These are phyloP conservation scores for Saxidomus purpurata DNA, from an alignment of 1,140 invertebrate genomes.

Conservation along the genomic window DNA sequence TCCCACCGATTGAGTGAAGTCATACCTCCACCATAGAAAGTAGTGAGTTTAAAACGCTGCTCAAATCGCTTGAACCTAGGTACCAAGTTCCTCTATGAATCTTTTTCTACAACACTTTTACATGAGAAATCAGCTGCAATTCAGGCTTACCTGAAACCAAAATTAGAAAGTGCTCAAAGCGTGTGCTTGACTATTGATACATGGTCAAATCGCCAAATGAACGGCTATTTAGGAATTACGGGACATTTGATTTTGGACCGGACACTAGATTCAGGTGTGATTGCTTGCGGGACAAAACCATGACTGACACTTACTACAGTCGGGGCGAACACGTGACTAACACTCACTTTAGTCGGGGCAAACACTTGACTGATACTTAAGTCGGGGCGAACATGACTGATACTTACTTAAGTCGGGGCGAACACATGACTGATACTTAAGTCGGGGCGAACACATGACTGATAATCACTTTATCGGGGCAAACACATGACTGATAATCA, in stretches of 20 bases:
- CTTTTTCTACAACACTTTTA: slow-evolving; percentile 52
- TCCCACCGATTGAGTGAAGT: too few species aligned
- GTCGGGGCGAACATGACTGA: too few species aligned
- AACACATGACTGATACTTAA: too few species aligned
- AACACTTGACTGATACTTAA: too few species aligned
- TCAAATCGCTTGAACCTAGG: not conserved
- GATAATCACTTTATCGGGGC: too few species aligned
- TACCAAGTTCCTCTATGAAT: slow-evolving; percentile 61
- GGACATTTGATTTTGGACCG: slow-evolving; percentile 54
- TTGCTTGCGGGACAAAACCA: slow-evolving; percentile 12
- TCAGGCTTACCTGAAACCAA: slow-evolving; percentile 7
- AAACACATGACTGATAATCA: too few species aligned
- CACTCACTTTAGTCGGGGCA: too few species aligned
- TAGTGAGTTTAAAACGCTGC: too few species aligned
- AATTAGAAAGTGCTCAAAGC: slow-evolving; percentile 39
- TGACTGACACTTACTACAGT: too few species aligned
- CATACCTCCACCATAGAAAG: slow-evolving; percentile 47
- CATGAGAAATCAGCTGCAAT: slow-evolving; percentile 32
- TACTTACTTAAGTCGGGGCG: too few species aligned
- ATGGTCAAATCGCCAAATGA: slow-evolving; percentile 56
- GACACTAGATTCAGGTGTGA: not conserved
- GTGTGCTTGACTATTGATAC: slow-evolving; percentile 59
- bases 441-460: too few species aligned
- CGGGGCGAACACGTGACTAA: too few species aligned
- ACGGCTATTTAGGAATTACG: slow-evolving; percentile 44